Evolutionary conservation across 2,113 vertebrate genomes (phyloP), one percentile per base, ranked within the genome.

Genomic region (Eulemur macaco): DNA sequence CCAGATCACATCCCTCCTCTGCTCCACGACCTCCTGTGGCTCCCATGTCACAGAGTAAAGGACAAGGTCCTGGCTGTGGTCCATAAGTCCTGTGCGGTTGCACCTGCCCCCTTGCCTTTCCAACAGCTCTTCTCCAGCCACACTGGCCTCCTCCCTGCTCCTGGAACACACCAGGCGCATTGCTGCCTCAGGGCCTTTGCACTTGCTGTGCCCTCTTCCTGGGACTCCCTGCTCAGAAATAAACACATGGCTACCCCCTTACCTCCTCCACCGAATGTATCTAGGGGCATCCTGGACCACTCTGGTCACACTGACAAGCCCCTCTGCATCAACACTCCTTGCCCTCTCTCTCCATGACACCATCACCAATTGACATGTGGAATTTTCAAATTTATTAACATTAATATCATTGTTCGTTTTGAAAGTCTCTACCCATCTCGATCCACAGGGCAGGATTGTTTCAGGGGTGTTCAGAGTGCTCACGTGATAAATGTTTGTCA

Each of bases 41-140:
- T 25, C n/a, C 64, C n/a, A 17, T 3, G 6, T 47, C 1, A 23
- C 25, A 58, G 86, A 80, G 27, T 10, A 64, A 50, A 81, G 88
- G 78, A 50, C 6, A 17, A 63, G 56, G 39, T 45, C 92, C 63
- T 39, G 34, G 27, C 10, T 1, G 27, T 13, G 78, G 42, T 5
- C 37, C 17, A 0, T 6, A 1, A 8, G 90, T 8, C 34, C 29
- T 0, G 0, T 0, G 1, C 27, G 27, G 34, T 23, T 0, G 0
- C 7, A 29, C 31, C 8, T 37, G 18, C 47, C 6, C 5, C 64
- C 45, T 58, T 86, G 47, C 27, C 45, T 58, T 50, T 78, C 71
- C 60, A 37, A 42, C 8, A 6, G 9, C 14, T 20, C 34, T 39
- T 73, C 37, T 63, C 47, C 6, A 23, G 78, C n/a, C 76, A 54